Conservation (phyloP, 1,140 invertebrate genomes). For the Lysiphlebus fabarum region DNA sequence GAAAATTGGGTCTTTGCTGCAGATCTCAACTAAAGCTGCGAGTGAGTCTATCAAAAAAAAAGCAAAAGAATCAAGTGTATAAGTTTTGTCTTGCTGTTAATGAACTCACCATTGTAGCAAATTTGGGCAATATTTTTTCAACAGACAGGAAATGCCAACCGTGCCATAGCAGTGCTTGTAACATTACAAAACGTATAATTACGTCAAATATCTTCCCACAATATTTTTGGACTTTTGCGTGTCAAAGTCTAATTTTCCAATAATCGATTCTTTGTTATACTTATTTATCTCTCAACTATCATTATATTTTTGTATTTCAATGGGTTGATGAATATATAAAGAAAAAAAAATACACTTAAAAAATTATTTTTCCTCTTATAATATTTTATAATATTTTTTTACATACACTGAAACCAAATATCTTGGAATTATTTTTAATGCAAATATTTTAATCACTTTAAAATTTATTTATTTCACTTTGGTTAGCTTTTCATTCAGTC, state of each 20-base stretch:
- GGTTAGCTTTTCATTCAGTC: too few relatives aligned
- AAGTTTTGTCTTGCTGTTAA: constrained; percentile 18
- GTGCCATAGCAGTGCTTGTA: constrained; percentile 31
- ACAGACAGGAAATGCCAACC: constrained; percentile 31
- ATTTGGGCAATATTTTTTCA: constrained; percentile 33
- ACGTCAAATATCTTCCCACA: constrained; percentile 37
- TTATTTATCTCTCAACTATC: constrained; percentile 11
- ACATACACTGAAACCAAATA: too few relatives aligned
- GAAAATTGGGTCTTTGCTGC: constrained; percentile 29
- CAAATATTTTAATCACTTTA: too few relatives aligned
- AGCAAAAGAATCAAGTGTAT: constrained; percentile 4
- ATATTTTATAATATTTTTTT: too few relatives aligned
- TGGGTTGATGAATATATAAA: too few relatives aligned
- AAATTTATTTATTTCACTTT: too few relatives aligned
- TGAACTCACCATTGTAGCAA: background rate
- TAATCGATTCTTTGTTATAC: constrained; percentile 21
- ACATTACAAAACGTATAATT: constrained; percentile 31
- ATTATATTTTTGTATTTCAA: constrained; percentile 6
- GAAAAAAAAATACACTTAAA: too few relatives aligned
- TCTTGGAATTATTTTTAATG: too few relatives aligned
- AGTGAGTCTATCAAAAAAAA: background rate
- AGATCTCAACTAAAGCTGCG: constrained; percentile 18
- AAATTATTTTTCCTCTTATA: too few relatives aligned
- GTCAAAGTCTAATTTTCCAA: constrained; percentile 34
- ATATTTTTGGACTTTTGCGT: constrained; percentile 37